A percentile compares a stretch with the other conserved stretches of the same genome.
Evolutionary conservation across 2,888 invertebrate species (phyloP).

Genomic region (Rhagium mordax): DNA sequence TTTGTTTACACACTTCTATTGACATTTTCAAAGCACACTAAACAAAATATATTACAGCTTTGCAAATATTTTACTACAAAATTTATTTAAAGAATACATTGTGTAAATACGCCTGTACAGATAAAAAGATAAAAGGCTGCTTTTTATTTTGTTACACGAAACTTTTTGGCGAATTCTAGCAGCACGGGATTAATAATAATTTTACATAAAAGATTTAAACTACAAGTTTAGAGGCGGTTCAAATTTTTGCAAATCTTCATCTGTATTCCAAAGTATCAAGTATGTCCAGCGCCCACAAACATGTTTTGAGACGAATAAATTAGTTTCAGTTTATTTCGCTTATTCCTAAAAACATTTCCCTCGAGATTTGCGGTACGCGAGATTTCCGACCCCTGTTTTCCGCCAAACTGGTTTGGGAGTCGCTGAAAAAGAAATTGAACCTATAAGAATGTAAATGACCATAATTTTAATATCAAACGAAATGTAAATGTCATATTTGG

Average conservation of each 20-base stretch:
- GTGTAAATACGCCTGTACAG: constrained; percentile 2
- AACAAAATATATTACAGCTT: not conserved
- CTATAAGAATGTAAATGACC: constrained; percentile 44
- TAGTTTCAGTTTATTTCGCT: not conserved
- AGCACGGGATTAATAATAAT: too few species aligned
- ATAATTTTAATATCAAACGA: constrained; percentile 51
- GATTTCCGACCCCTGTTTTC: constrained; percentile 9
- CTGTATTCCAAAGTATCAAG: too few species aligned
- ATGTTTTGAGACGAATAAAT: too few species aligned
- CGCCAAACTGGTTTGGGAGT: constrained; percentile 3
- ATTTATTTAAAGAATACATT: not conserved
- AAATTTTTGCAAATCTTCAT: too few species aligned
- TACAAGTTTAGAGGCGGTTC: too few species aligned
- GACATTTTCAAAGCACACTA: not conserved
- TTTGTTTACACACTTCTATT: not conserved
- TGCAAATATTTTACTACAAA: constrained; percentile 16
- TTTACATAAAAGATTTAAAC: too few species aligned
- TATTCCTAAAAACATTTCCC: not conserved
- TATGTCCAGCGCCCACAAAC: too few species aligned
- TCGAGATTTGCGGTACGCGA: not conserved
- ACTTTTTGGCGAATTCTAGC: too few species aligned
- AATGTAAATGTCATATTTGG: constrained; percentile 39
- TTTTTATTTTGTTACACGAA: not conserved
- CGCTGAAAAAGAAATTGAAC: constrained; percentile 22
- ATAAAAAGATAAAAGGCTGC: not conserved